Evolutionary conservation across 1,140 invertebrate species (phyloP), one percentile per base, ranked within the genome.

Genomic region (Platyscapa corneri): DNA sequence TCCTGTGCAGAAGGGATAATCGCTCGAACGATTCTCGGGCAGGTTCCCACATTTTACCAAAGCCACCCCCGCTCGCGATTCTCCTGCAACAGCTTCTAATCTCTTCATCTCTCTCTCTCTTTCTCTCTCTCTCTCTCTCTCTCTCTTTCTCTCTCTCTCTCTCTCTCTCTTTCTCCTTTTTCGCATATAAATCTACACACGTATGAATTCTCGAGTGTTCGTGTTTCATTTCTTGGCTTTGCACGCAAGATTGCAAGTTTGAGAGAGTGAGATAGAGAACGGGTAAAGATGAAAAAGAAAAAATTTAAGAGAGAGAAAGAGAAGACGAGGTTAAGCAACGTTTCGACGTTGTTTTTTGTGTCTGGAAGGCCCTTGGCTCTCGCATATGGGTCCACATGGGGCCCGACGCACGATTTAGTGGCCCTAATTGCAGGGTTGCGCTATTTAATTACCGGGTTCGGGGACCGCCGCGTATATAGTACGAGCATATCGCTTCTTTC

Each of bases 401-500:
- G 89, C 90, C 90, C 90, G 92, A 90, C 83, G 83, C 91, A 93
- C 93, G 92, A 93, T 93, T 93, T 93, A 93, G 93, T 93, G 92
- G 92, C 91, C 92, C 92, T 93, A 93, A 93, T 93, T 93, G 92
- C 92, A 93, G 92, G 92, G 92, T 93, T 93, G 89, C 90, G 93
- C 92, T 93, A 93, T 93, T 93, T 93, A 93, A 93, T 93, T 93
- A 93, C 93, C 91, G 92, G 93, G 92, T 93, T 93, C 88, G 90
- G 89, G 88, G 90, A 88, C 89, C 90, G 89, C 88, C 88, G 87
- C 88, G 85, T 84, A 86, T 85, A 85, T 85, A 85, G 39, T 75
- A 70, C 65, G 37, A 65, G 67, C 78, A 46, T 82, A 85, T 85
- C 65, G 76, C 32, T 53, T 75, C 67, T 46, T 39, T 80, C 78